Conservation (phyloP, 2,113 vertebrate species). For the Elanus axillaris region DNA sequence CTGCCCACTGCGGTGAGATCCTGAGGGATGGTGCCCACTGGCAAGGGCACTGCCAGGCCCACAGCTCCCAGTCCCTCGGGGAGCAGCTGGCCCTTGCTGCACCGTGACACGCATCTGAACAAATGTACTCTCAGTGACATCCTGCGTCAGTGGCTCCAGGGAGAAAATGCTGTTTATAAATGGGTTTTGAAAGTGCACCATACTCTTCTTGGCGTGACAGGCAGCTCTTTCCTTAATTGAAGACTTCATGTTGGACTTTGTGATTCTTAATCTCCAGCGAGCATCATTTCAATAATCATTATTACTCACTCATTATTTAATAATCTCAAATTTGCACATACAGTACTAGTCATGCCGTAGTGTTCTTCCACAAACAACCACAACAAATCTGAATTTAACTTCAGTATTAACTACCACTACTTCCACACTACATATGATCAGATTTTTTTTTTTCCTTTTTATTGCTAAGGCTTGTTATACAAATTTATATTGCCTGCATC, state of each 20-base stretch:
- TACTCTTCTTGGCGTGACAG: background rate
- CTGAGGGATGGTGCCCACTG: background rate
- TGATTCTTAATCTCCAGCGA: background rate
- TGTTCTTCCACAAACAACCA: background rate
- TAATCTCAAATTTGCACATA: background rate
- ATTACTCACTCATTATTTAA: background rate
- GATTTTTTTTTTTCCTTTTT: background rate
- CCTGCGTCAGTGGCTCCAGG: background rate
- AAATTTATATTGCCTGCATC: conserved; percentile 38
- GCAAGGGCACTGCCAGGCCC: background rate
- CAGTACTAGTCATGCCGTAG: background rate
- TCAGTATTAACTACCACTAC: background rate
- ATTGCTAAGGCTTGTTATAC: conserved; percentile 6
- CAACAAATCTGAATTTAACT: background rate
- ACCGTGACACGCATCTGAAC: fast-evolving
- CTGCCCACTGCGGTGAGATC: background rate
- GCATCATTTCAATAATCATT: background rate
- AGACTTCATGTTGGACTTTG: background rate
- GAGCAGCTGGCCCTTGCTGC: background rate
- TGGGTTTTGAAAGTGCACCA: background rate
- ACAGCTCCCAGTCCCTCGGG: background rate
- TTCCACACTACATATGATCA: background rate
- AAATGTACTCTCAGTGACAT: background rate
- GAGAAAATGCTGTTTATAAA: background rate
- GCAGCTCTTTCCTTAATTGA: background rate